phyloP scores from a whole-genome alignment of 2,888 invertebrate species.

The Mimas tiliae region DNA sequence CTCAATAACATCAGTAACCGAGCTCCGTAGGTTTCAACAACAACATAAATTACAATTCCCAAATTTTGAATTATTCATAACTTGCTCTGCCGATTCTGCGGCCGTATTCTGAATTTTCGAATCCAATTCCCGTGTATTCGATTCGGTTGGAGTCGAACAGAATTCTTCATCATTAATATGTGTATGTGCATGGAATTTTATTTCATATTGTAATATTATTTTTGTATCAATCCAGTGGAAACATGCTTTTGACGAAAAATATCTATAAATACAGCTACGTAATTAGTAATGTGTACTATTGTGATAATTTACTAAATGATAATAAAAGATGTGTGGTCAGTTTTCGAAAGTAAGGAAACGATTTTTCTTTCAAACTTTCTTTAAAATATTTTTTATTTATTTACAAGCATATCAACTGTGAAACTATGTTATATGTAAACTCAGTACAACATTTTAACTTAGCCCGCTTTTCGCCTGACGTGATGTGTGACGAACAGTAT shows the following conservation, averaged over 20 bases:
- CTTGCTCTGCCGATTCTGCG: slow-evolving; percentile 46
- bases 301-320: too few species aligned
- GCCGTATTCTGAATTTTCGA: slow-evolving; percentile 49
- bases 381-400: too few species aligned
- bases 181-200: slow-evolving; percentile 4
- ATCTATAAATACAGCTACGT: too few species aligned
- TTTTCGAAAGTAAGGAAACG: too few species aligned
- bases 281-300: too few species aligned
- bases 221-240: background rate
- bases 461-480: too few species aligned
- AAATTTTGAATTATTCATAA: slow-evolving; percentile 66
- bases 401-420: too few species aligned
- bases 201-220: slow-evolving; percentile 1
- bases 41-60: slow-evolving; percentile 61
- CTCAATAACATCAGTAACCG: slow-evolving; percentile 32
- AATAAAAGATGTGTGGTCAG: too few species aligned
- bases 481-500: too few species aligned
- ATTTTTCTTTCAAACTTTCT: too few species aligned
- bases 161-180: slow-evolving; percentile 1
- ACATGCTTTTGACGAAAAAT: background rate
- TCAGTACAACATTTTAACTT: too few species aligned
- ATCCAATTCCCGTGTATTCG: slow-evolving; percentile 1
- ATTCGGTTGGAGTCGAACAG: background rate
- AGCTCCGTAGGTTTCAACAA: slow-evolving; percentile 49
- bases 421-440: too few species aligned